Evolutionary conservation across 2,888 invertebrate species (phyloP).

Genomic region (Tenthredo amoena): DNA sequence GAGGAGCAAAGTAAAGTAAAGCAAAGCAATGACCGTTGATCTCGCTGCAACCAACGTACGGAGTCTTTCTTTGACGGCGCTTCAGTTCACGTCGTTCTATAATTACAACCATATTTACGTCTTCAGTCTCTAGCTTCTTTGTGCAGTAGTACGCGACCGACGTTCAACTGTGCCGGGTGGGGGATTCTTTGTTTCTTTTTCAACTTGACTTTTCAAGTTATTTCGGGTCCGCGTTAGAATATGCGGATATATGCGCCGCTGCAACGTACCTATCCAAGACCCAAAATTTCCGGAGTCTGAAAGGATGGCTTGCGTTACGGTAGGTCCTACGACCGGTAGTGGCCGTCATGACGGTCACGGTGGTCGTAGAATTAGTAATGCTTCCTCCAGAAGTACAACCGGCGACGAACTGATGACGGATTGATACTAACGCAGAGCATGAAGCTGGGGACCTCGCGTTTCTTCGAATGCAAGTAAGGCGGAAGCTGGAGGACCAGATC

Average conservation of each 20-base stretch:
- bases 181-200: slow-evolving; percentile 37
- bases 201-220: slow-evolving; percentile 44
- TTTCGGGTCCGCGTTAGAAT: slow-evolving; percentile 46
- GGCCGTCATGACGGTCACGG: slow-evolving; percentile 46
- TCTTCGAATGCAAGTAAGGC: neutral
- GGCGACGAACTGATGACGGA: slow-evolving; percentile 42
- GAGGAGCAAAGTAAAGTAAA: slow-evolving; percentile 17
- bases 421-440: slow-evolving; percentile 12
- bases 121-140: slow-evolving; percentile 40
- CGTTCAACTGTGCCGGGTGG: slow-evolving; percentile 12
- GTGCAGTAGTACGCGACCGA: slow-evolving; percentile 23
- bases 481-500: slow-evolving; percentile 1
- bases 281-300: slow-evolving; percentile 6
- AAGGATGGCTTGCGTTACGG: slow-evolving; percentile 32
- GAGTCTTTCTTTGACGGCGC: slow-evolving; percentile 16
- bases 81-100: slow-evolving; percentile 43
- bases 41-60: slow-evolving; percentile 18
- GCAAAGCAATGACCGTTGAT: slow-evolving; percentile 44
- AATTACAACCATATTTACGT: slow-evolving; percentile 49
- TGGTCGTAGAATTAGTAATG: slow-evolving; percentile 49
- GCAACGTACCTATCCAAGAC: neutral
- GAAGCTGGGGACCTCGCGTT: neutral
- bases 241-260: slow-evolving; percentile 45
- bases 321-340: slow-evolving; percentile 50
- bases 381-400: slow-evolving; percentile 38